Conservation (phyloP, 2,888 invertebrate genomes). For the Caradrina clavipalpis region DNA sequence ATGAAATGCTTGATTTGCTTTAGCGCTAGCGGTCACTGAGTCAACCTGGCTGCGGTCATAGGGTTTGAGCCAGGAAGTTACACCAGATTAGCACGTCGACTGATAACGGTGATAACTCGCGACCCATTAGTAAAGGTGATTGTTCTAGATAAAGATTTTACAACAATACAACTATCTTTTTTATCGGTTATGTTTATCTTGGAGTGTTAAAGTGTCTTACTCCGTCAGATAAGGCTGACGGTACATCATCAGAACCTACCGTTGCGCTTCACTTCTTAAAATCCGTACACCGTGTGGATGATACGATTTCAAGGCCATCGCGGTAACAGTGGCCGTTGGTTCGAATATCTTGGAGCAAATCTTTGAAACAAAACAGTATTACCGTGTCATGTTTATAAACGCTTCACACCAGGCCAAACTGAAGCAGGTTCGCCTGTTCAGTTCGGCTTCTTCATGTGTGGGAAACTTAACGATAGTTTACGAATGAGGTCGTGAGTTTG, state of each 20-base stretch:
- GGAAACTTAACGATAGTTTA: slow-evolving; percentile 12
- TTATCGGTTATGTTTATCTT: slow-evolving; percentile 62
- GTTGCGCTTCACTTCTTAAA: slow-evolving; percentile 6
- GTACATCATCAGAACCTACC: slow-evolving; percentile 1
- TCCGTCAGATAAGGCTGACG: slow-evolving; percentile 36
- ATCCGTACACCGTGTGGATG: not conserved
- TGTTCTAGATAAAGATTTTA: slow-evolving; percentile 67
- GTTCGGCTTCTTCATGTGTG: not conserved
- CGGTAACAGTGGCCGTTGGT: not conserved
- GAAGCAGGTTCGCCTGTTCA: not conserved
- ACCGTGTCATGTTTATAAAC: not conserved
- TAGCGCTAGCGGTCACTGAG: slow-evolving; percentile 14
- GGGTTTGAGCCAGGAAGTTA: slow-evolving; percentile 52
- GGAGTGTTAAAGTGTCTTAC: slow-evolving; percentile 45
- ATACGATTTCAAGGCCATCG: slow-evolving; percentile 12
- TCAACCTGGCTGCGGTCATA: slow-evolving; percentile 44
- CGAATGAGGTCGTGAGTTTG: slow-evolving; percentile 41
- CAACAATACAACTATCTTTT: slow-evolving; percentile 55
- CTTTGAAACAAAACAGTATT: not conserved
- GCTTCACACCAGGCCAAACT: not conserved
- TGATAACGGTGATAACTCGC: slow-evolving; percentile 67
- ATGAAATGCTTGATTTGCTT: slow-evolving; percentile 18
- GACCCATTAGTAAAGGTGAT: slow-evolving; percentile 72
- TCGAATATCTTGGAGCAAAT: not conserved
- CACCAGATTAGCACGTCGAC: slow-evolving; percentile 38